phyloP scores from a whole-genome alignment of 1,140 invertebrate species.

The Maconellicoccus hirsutus region DNA sequence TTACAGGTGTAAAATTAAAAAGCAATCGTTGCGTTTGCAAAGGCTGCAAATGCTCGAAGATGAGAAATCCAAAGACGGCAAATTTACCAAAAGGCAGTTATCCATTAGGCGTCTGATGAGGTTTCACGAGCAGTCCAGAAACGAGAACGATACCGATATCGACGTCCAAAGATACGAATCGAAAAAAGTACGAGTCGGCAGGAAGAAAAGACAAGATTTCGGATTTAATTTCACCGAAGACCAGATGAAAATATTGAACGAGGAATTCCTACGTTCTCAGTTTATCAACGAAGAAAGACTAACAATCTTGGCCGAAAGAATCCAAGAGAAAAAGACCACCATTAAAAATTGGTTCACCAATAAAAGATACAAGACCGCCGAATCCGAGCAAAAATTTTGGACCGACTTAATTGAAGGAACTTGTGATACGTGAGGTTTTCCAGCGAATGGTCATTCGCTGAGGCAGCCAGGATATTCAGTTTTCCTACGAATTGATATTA shows the following conservation, averaged over 20 bases:
- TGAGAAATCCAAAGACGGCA: not conserved
- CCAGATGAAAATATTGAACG: not conserved
- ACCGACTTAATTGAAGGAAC: not conserved
- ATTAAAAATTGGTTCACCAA: not conserved
- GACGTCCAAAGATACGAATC: not conserved
- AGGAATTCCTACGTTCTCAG: not conserved
- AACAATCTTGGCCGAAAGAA: not conserved
- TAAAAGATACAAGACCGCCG: not conserved
- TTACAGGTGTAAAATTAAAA: constrained; percentile 3
- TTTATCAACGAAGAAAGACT: not conserved
- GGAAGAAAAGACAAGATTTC: not conserved
- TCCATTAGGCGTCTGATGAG: not conserved
- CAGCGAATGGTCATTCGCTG: too few species aligned
- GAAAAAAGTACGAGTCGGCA: not conserved
- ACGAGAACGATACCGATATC: not conserved
- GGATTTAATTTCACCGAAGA: not conserved
- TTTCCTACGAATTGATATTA: too few species aligned
- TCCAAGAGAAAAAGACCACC: not conserved
- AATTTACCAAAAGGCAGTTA: not conserved
- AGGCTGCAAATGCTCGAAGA: not conserved
- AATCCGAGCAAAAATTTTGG: constrained; percentile 8
- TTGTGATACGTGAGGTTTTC: too few species aligned
- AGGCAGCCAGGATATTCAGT: too few species aligned
- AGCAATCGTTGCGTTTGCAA: constrained; percentile 3
- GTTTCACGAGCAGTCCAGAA: not conserved